A percentile compares a stretch with the other conserved stretches of the same genome.
phyloP scores from a whole-genome alignment of 2,797 vertebrate species.

The Hyperoplus immaculatus region DNA sequence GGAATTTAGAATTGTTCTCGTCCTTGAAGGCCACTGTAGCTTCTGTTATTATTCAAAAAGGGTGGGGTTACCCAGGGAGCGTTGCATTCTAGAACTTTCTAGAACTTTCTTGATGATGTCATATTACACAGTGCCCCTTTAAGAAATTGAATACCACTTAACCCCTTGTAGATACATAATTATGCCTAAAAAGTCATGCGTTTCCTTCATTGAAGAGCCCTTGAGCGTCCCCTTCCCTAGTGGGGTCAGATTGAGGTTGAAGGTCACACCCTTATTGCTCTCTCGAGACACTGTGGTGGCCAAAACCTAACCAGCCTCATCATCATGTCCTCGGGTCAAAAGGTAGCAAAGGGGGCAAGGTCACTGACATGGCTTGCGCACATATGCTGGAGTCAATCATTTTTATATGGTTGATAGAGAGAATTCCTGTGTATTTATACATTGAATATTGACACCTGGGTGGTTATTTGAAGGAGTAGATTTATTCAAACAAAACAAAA shows the following conservation, averaged over 20 bases:
- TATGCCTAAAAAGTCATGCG: background rate
- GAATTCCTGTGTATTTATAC: constrained; percentile 8
- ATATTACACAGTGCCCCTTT: too few relatives aligned
- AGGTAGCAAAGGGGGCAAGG: constrained; percentile 21
- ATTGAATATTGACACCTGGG: background rate
- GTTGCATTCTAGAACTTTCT: too few relatives aligned
- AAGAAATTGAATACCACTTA: background rate
- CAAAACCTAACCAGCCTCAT: constrained; percentile 57
- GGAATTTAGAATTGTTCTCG: too few relatives aligned
- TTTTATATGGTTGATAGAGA: constrained; percentile 7
- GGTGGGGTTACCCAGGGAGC: too few relatives aligned
- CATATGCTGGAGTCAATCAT: constrained; percentile 42
- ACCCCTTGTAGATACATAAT: background rate
- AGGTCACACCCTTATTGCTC: constrained; percentile 64
- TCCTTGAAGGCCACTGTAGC: too few relatives aligned
- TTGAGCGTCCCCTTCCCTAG: background rate
- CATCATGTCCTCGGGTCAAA: constrained; percentile 62
- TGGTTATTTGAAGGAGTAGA: background rate
- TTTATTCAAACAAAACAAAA: background rate
- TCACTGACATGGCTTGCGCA: constrained; percentile 43
- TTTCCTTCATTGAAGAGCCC: constrained; percentile 2
- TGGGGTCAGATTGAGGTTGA: constrained; percentile 47
- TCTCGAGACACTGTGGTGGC: constrained; percentile 59
- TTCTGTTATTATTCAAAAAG: too few relatives aligned
- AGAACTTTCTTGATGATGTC: too few relatives aligned